Evolutionary conservation across 2,113 vertebrate genomes (phyloP).

Genomic region (Uropsilus gracilis): DNA sequence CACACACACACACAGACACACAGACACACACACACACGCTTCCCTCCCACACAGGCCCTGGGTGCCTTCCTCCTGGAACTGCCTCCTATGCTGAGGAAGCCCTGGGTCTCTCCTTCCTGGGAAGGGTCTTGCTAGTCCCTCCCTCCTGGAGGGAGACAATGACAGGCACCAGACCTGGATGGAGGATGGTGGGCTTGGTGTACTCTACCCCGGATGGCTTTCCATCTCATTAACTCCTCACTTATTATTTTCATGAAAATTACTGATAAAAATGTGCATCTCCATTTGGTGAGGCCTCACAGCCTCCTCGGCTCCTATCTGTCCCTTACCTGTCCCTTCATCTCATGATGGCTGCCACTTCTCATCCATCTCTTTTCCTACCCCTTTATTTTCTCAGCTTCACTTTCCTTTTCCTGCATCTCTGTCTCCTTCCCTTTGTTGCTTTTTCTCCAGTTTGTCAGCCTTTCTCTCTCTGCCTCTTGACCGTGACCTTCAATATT

Average conservation of each 20-base stretch:
- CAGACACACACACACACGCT: not conserved
- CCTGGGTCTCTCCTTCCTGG: not conserved
- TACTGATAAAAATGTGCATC: conserved; percentile 93
- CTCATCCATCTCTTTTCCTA: not conserved
- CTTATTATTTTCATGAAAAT: conserved; percentile 94
- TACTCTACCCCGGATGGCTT: conserved; percentile 84
- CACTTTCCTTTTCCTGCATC: not conserved
- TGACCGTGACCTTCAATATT: not conserved
- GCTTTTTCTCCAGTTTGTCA: not conserved
- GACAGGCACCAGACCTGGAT: not conserved
- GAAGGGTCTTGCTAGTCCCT: not conserved
- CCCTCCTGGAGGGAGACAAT: not conserved
- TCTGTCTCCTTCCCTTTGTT: not conserved
- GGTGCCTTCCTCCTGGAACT: not conserved
- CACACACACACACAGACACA: not conserved
- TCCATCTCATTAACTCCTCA: conserved; percentile 94
- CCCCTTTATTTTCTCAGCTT: not conserved
- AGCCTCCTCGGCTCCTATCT: fast-evolving
- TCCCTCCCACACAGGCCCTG: not conserved
- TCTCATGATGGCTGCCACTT: fast-evolving
- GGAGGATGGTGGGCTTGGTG: fast-evolving
- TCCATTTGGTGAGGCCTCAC: conserved; percentile 88
- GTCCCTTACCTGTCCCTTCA: no score
- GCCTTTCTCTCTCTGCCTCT: not conserved
- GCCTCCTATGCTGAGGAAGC: not conserved